Evolutionary conservation across 2,888 invertebrate genomes (phyloP).

Genomic region (Spodoptera exigua): DNA sequence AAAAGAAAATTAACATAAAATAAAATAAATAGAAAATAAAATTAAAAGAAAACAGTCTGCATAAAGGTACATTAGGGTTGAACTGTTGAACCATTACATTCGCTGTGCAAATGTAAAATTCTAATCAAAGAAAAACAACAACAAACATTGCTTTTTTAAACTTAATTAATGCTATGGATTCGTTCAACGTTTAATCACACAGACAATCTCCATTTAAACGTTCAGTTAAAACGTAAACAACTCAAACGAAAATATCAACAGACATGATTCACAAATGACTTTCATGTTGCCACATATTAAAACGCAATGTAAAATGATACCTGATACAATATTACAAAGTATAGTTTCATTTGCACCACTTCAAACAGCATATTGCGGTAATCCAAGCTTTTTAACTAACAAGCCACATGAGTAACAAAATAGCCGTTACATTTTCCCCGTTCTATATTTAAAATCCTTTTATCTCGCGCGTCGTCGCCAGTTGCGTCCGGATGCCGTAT

Average conservation of each 20-base stretch:
- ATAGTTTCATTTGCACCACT: conserved; percentile 29
- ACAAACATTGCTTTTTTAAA: conserved; percentile 2
- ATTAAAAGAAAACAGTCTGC: conserved; percentile 14
- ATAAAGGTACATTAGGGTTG: background rate
- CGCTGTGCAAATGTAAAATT: background rate
- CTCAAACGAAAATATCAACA: conserved; percentile 42
- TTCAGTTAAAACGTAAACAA: conserved; percentile 40
- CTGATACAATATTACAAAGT: background rate
- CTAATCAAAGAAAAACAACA: conserved; percentile 8
- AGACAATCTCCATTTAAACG: conserved; percentile 44
- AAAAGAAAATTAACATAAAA: conserved; percentile 68
- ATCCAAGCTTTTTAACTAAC: conserved; percentile 38
- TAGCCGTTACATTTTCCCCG: conserved; percentile 67
- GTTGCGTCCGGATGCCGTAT: conserved; percentile 60
- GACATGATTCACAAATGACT: conserved; percentile 45
- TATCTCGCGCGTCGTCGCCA: conserved; percentile 66
- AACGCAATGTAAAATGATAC: conserved; percentile 33
- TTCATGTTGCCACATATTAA: conserved; percentile 40
- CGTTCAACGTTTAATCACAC: conserved; percentile 27
- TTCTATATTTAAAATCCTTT: conserved; percentile 81
- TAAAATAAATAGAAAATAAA: conserved; percentile 59
- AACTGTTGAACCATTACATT: background rate
- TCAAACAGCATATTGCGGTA: conserved; percentile 29
- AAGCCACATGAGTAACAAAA: conserved; percentile 50
- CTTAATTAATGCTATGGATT: conserved; percentile 23